Conservation (phyloP, 1,140 invertebrate species). For the Telenomus remus region DNA sequence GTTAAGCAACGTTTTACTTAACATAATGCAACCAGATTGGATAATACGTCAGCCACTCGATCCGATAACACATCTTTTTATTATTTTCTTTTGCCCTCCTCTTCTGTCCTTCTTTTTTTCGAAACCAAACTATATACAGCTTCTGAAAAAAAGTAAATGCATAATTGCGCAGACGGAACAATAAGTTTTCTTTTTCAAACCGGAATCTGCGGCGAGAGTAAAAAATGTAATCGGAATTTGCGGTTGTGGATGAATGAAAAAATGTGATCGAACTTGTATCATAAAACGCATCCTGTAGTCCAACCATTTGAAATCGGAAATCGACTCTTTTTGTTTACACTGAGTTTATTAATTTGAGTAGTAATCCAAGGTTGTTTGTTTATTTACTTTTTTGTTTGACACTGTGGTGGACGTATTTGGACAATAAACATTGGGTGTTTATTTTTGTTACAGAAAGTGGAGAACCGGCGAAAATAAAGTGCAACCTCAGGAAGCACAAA, state of each 20-base stretch:
- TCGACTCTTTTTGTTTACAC: too few relatives aligned
- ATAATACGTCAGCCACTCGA: conserved; percentile 28
- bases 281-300: conserved; percentile 17
- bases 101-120: too few relatives aligned
- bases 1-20: conserved; percentile 50
- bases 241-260: conserved; percentile 65
- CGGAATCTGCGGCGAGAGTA: conserved; percentile 67
- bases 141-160: conserved; percentile 6
- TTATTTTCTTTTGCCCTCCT: too few relatives aligned
- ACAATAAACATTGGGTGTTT: background rate
- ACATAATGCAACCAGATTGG: conserved; percentile 48
- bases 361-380: too few relatives aligned
- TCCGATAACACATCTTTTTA: conserved; percentile 19
- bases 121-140: too few relatives aligned
- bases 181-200: conserved; percentile 34
- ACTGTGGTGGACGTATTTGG: too few relatives aligned
- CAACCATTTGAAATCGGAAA: too few relatives aligned
- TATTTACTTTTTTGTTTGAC: too few relatives aligned
- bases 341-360: too few relatives aligned
- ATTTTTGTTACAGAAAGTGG: conserved; percentile 79
- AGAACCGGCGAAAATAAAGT: conserved; percentile 90
- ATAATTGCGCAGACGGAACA: conserved; percentile 45
- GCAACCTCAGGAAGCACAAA: conserved; percentile 95
- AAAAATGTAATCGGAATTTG: conserved; percentile 70
- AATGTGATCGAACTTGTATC: conserved; percentile 67